Percentiles rank a stretch among this genome's conserved stretches.
Evolutionary conservation across 2,888 invertebrate genomes (phyloP).

Genomic region (Lepeophtheirus nordmannii): DNA sequence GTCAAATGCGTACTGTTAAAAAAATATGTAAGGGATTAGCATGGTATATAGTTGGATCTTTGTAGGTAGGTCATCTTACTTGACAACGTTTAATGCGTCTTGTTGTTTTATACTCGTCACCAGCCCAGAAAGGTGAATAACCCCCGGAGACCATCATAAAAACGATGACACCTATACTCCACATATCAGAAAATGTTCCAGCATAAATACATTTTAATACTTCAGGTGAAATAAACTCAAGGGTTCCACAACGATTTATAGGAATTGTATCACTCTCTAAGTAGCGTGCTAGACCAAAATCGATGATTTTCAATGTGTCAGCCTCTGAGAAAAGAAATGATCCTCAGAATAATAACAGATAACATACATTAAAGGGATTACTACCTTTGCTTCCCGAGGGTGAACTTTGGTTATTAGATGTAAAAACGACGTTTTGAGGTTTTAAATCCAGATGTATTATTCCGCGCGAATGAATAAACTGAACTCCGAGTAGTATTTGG

Average conservation of each 20-base stretch:
- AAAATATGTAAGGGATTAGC: neutral
- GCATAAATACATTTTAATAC: constrained; percentile 19
- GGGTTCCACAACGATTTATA: constrained; percentile 21
- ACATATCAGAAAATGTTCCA: constrained; percentile 14
- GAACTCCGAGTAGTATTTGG: constrained; percentile 57
- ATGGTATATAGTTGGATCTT: too few species aligned
- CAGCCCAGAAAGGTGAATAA: constrained; percentile 24
- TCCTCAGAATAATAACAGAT: neutral
- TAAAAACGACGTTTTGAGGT: constrained; percentile 19
- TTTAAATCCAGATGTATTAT: constrained; percentile 24
- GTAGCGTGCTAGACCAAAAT: constrained; percentile 72
- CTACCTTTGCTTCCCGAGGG: neutral
- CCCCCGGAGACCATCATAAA: constrained; percentile 24
- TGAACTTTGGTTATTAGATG: neutral
- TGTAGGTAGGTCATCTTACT: neutral
- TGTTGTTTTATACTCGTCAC: constrained; percentile 9
- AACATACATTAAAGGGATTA: neutral
- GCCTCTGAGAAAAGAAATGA: too few species aligned
- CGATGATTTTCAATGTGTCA: constrained; percentile 54
- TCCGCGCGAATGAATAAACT: constrained; percentile 19
- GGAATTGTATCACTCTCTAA: constrained; percentile 41
- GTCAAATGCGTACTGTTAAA: constrained; percentile 1
- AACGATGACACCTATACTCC: constrained; percentile 21
- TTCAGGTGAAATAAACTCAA: constrained; percentile 22
- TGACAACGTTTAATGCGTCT: constrained; percentile 5